Evolutionary conservation across 2,113 vertebrate genomes (phyloP).

Genomic region (Xiphophorus couchianus): DNA sequence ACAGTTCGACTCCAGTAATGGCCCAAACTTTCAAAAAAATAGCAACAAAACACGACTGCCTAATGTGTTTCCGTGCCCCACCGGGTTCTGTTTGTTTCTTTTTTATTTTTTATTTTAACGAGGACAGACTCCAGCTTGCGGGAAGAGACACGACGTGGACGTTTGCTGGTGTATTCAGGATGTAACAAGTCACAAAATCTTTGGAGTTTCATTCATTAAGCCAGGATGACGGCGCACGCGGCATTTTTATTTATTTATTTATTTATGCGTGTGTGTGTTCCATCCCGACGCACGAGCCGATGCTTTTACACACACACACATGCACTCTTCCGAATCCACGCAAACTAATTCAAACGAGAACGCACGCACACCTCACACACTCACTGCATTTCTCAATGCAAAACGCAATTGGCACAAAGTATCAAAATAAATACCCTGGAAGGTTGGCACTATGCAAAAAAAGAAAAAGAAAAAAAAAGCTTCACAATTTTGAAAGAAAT

Average conservation of each 20-base stretch:
- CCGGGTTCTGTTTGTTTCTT: slow-evolving; percentile 32
- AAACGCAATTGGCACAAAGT: slow-evolving; percentile 77
- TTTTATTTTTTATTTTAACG: slow-evolving; percentile 10
- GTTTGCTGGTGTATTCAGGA: slow-evolving; percentile 83
- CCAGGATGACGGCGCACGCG: slow-evolving; percentile 51
- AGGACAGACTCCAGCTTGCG: neutral
- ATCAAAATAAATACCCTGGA: slow-evolving; percentile 80
- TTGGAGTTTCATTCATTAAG: slow-evolving; percentile 76
- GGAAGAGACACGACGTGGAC: slow-evolving; percentile 53
- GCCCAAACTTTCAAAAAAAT: slow-evolving; percentile 18
- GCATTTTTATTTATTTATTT: neutral
- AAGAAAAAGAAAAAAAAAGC: slow-evolving; percentile 46
- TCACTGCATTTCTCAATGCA: slow-evolving; percentile 43
- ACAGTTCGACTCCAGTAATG: slow-evolving; percentile 51
- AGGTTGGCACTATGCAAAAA: slow-evolving; percentile 79
- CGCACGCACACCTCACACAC: slow-evolving; percentile 26
- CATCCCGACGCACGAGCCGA: slow-evolving; percentile 38
- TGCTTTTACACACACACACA: slow-evolving; percentile 11
- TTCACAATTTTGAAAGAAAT: slow-evolving; percentile 73
- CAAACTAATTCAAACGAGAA: slow-evolving; percentile 9
- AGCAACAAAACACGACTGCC: slow-evolving; percentile 25
- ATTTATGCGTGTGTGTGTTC: neutral
- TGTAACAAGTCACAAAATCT: slow-evolving; percentile 72
- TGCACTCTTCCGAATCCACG: neutral
- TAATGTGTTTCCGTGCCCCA: slow-evolving; percentile 10